Evolutionary conservation across 2,113 vertebrate genomes (phyloP), one percentile per base, ranked within the genome.

Genomic region (Dissostichus mawsoni): DNA sequence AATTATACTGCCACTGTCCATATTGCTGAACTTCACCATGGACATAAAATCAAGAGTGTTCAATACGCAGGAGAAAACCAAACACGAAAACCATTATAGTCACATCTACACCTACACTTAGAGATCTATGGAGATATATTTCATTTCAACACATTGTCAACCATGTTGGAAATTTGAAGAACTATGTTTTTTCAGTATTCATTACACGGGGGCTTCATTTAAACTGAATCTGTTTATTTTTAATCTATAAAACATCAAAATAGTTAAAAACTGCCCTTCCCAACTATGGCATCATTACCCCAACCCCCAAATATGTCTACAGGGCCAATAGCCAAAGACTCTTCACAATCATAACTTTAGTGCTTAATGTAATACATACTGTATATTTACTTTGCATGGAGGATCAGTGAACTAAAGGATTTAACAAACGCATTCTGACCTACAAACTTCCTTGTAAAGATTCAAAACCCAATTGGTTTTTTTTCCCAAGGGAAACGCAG

Each of bases 1-100:
- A 85, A 77, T 85, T 78, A 82, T 67, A 55, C 25, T 65, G 63
- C 36, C n/a, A 23, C 36, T 33, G 58, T 64, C 70, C 70, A 53
- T 78, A 84, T 55, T 75, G 81, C 64, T 33, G 1, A 69, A 76
- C 69, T 63, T 80, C 61, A 13, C 44, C 33, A 16, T 8, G 53
- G 69, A 16, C 58, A 52, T 85, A 62, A 78, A 76, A 53, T 23
- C 59, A 53, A 3, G 4, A 5, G 48, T 25, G 52, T 23, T 52
- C 55, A 47, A 0, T 0, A 14, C 0, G 2, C 66, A 23, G 50
- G 47, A 48, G 53, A 65, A 41, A 17, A 55, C 52, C 36, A 41
- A 41, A 41, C 36, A 41, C 1, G 8, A 41, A 66, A 75, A 55
- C n/a, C 20, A 13, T 59, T 17, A n/a, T 14, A 50, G 17, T 20